Conservation (phyloP, 2,797 vertebrate genomes). For the Sphaeramia orbicularis region DNA sequence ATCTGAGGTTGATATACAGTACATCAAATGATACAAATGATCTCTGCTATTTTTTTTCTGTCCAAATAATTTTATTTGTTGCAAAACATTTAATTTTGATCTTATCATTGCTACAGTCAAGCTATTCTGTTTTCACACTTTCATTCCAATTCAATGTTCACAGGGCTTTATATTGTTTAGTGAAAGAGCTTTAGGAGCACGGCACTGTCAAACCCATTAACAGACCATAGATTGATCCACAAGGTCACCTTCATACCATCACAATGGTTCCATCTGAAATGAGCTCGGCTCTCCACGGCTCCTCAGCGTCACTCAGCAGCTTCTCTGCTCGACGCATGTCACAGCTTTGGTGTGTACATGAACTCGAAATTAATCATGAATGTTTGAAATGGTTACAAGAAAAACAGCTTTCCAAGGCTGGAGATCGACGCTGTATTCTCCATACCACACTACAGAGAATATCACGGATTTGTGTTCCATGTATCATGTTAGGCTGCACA, state of each 20-base stretch:
- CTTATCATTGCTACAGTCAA: too few species aligned
- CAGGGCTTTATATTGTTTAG: slow-evolving; percentile 19
- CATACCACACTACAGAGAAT: slow-evolving; percentile 6
- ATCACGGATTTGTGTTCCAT: slow-evolving; percentile 13
- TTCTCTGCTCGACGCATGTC: slow-evolving; percentile 11
- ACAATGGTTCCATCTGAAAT: slow-evolving; percentile 59
- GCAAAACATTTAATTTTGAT: too few species aligned
- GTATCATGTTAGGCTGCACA: not conserved
- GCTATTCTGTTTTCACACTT: too few species aligned
- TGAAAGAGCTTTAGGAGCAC: slow-evolving; percentile 33
- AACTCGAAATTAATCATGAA: slow-evolving; percentile 48
- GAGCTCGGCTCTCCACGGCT: slow-evolving; percentile 39
- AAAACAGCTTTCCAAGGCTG: slow-evolving; percentile 12
- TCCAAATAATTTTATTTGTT: not conserved
- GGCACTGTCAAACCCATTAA: slow-evolving; percentile 54
- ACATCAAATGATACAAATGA: too few species aligned
- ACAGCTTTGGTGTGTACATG: slow-evolving; percentile 26
- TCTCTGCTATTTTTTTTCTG: slow-evolving; percentile 1
- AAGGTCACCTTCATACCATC: slow-evolving; percentile 82
- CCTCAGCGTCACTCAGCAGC: slow-evolving; percentile 35
- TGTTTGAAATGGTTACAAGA: slow-evolving; percentile 37
- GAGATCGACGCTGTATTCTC: slow-evolving; percentile 19
- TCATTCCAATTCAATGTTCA: too few species aligned
- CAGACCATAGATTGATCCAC: slow-evolving; percentile 63
- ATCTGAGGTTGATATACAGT: not conserved